These are phyloP conservation scores for Drosophila bocqueti DNA, from an alignment of 1,140 invertebrate species.

Conservation along the genomic window DNA sequence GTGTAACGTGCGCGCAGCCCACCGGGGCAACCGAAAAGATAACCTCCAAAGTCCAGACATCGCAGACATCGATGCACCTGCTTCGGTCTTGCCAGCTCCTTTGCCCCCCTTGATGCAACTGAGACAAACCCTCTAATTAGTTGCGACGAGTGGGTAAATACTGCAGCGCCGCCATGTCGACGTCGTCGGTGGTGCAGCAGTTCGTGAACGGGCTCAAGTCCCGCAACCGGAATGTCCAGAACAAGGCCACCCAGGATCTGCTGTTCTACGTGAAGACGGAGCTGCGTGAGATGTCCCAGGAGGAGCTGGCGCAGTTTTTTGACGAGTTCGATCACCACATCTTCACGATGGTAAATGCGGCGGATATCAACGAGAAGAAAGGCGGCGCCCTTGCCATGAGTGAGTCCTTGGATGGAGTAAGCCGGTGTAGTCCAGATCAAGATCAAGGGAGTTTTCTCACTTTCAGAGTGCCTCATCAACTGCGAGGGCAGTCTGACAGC, in stretches of 20 bases:
- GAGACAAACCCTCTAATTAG: constrained; percentile 11
- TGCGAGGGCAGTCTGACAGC: constrained; percentile 95
- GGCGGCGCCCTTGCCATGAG: constrained; percentile 97
- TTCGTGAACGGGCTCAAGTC: constrained; percentile 96
- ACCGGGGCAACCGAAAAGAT: constrained; percentile 29
- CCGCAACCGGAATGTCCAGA: constrained; percentile 92
- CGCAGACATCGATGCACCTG: constrained; percentile 56
- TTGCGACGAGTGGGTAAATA: background rate
- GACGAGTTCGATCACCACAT: constrained; percentile 98
- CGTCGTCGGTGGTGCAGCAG: constrained; percentile 88
- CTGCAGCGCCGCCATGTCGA: constrained; percentile 60
- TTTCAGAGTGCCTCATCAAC: constrained; percentile 94
- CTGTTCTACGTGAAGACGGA: constrained; percentile 97
- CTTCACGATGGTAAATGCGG: constrained; percentile 97
- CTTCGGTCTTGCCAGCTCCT: constrained; percentile 20
- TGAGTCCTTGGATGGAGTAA: constrained; percentile 84
- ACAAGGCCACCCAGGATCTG: constrained; percentile 94
- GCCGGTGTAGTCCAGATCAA: background rate
- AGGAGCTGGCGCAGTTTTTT: constrained; percentile 95
- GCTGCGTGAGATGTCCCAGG: constrained; percentile 94
- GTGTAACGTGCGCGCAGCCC: constrained; percentile 4
- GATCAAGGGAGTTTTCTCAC: background rate
- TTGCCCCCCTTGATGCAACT: constrained; percentile 10
- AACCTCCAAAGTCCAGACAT: constrained; percentile 42
- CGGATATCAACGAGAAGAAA: constrained; percentile 97